phyloP scores from a whole-genome alignment of 2,888 invertebrate species.

The Brachyopa scutellaris region DNA sequence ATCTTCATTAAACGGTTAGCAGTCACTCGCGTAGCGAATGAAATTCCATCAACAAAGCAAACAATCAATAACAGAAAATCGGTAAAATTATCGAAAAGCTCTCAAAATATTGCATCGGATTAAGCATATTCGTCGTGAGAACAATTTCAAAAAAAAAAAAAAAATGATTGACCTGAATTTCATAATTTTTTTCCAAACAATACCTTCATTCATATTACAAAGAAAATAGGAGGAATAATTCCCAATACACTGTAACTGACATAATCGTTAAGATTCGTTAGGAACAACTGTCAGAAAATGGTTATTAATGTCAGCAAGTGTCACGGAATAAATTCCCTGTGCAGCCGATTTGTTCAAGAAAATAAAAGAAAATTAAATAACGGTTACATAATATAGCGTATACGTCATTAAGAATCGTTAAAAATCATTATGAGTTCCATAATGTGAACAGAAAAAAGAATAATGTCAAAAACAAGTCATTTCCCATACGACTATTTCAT shows the following conservation, averaged over 20 bases:
- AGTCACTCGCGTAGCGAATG: too few species aligned
- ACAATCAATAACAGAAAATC: neutral
- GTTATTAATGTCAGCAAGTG: neutral
- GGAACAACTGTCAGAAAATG: neutral
- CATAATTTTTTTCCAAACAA: too few species aligned
- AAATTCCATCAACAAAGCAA: too few species aligned
- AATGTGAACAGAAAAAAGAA: neutral
- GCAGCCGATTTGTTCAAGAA: neutral
- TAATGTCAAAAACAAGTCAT: constrained; percentile 7
- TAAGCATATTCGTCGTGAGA: too few species aligned
- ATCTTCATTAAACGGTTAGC: too few species aligned
- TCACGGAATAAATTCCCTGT: too few species aligned
- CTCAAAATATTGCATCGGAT: neutral
- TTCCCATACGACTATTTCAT: neutral
- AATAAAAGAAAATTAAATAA: neutral
- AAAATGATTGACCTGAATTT: neutral
- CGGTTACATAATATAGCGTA: neutral
- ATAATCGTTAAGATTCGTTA: neutral
- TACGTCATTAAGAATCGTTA: neutral
- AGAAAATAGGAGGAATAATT: too few species aligned
- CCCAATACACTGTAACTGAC: neutral
- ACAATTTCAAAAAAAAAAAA: neutral
- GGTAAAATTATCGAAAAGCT: neutral
- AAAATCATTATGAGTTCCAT: neutral
- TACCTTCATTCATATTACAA: too few species aligned